Conservation (phyloP, 2,797 vertebrate genomes). For the Ptychadena robeensis region DNA sequence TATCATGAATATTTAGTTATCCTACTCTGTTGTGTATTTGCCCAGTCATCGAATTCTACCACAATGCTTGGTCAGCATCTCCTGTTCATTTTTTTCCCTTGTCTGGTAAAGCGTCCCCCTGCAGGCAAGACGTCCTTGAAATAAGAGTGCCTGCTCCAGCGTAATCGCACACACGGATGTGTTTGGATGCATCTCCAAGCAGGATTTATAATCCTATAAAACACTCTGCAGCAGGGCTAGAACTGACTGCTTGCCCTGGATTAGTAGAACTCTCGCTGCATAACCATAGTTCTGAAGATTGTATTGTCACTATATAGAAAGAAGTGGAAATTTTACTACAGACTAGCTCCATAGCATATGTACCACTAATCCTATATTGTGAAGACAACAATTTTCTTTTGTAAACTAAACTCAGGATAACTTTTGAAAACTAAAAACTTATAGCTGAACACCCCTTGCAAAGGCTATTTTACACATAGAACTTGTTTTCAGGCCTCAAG, state of each 20-base stretch:
- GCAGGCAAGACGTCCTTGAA: slow-evolving; percentile 44
- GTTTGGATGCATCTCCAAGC: slow-evolving; percentile 52
- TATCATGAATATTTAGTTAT: slow-evolving; percentile 51
- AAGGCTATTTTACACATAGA: too few relatives aligned
- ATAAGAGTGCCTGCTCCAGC: slow-evolving; percentile 39
- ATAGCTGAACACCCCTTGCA: too few relatives aligned
- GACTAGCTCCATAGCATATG: background rate
- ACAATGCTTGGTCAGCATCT: slow-evolving; percentile 42
- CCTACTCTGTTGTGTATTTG: slow-evolving; percentile 10
- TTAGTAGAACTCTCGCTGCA: slow-evolving; percentile 2
- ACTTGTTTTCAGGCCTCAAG: too few relatives aligned
- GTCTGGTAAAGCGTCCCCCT: slow-evolving; percentile 18
- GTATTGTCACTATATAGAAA: background rate
- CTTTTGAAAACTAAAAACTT: too few relatives aligned
- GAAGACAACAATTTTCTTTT: too few relatives aligned
- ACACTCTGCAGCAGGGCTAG: slow-evolving; percentile 41
- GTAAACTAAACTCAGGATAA: too few relatives aligned
- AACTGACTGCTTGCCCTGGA: slow-evolving; percentile 47
- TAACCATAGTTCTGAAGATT: background rate
- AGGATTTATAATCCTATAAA: slow-evolving; percentile 59
- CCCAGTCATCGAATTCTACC: slow-evolving; percentile 22
- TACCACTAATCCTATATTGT: background rate
- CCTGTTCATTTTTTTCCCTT: slow-evolving; percentile 3
- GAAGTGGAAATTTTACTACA: background rate
- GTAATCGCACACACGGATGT: slow-evolving; percentile 41